Base-by-base conservation (phyloP, 1,140 invertebrate species). In the Drosophila mayri region DNA sequence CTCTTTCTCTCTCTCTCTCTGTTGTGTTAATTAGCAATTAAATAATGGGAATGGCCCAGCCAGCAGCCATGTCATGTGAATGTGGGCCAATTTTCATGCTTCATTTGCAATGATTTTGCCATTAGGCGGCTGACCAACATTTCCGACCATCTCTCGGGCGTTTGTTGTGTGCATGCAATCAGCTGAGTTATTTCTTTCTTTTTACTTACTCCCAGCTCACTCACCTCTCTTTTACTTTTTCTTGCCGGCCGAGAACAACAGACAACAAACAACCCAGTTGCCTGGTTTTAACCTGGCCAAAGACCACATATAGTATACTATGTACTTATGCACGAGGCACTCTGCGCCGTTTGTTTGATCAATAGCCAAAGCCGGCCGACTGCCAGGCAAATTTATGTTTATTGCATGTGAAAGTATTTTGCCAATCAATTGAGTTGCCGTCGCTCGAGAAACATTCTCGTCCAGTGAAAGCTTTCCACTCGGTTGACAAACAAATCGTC, bases 1-100 rank as follows among this genome's bases (percentile, higher is more conserved):
- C 47, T 49, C 22, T 22, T n/a, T n/a, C 22, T 22, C 22, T 22
- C 22, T 22, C 22, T 22, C 7, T 32, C 32, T 22, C 18, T 22
- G 20, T 11, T 11, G 52, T 46, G 65, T 78, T 87, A 87, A 87
- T 88, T 90, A 90, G 77, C 68, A 78, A 76, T 87, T 87, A 80
- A 90, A 87, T 87, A 87, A 87, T 87, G 77, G 77, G 64, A 65
- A 67, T 78, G 75, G 66, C 73, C 71, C 72, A 55, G 35, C 52
- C 52, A 55, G 35, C 52, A 66, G 79, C 40, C 67, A 44, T 49
- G 41, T 63, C 60, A 55, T 75, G 71, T 88, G 60, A 88, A 88
- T 88, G 83, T 87, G 80, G 83, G 84, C 76, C 83, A 87, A 67
- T 84, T 84, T 79, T 84, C 61, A 84, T 88, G 84, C 76, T 87